phyloP scores from a whole-genome alignment of 2,888 invertebrate genomes.

The Rhyacophila evoluta region DNA sequence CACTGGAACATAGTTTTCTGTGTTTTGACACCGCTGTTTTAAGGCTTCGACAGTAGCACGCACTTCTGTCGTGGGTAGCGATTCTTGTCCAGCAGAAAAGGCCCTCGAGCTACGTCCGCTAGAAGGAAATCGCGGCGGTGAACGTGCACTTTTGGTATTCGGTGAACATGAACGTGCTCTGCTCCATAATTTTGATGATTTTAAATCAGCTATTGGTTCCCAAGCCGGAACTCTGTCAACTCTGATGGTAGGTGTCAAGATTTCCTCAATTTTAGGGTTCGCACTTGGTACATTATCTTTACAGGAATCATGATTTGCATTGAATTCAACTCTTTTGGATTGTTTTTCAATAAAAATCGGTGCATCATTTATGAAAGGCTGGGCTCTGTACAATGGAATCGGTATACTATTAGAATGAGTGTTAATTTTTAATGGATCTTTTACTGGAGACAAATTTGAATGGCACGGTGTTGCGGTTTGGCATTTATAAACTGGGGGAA shows the following conservation, averaged over 20 bases:
- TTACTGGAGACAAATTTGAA: background rate
- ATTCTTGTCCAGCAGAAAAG: slow-evolving; percentile 48
- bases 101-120: slow-evolving; percentile 44
- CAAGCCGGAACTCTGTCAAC: slow-evolving; percentile 30
- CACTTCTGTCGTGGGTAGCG: background rate
- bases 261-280: background rate
- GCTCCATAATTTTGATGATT: slow-evolving; percentile 43
- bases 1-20: slow-evolving; percentile 77
- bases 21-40: slow-evolving; percentile 69
- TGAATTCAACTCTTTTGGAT: slow-evolving; percentile 42
- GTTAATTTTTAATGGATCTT: background rate
- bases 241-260: slow-evolving; percentile 35
- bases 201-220: background rate
- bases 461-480: background rate
- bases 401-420: slow-evolving; percentile 13
- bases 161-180: slow-evolving; percentile 67
- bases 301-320: background rate
- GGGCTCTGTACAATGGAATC: slow-evolving; percentile 43
- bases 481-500: slow-evolving; percentile 20
- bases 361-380: slow-evolving; percentile 38
- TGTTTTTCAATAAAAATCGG: slow-evolving; percentile 16
- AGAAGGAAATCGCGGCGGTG: slow-evolving; percentile 49
- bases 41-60: slow-evolving; percentile 63
- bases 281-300: background rate
- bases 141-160: slow-evolving; percentile 57